These are phyloP conservation scores for Cyprinella venusta DNA, from an alignment of 2,797 vertebrate genomes.

Conservation along the genomic window DNA sequence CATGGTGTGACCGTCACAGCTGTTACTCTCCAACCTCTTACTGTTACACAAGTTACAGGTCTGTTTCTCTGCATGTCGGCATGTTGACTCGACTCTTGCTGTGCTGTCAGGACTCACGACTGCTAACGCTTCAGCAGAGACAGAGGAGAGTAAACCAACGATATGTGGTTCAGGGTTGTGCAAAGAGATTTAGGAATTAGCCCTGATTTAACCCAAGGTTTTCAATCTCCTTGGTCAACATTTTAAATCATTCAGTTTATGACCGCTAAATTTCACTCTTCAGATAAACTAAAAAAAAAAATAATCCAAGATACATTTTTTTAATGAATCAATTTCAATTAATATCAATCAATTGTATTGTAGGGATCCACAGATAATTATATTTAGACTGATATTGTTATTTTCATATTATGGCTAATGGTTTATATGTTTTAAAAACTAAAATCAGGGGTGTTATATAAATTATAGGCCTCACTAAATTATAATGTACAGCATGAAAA, in stretches of 20 bases:
- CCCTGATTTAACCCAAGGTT: neutral
- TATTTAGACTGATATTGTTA: neutral
- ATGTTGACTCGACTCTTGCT: neutral
- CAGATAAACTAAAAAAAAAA: neutral
- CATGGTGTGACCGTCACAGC: neutral
- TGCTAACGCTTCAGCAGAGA: neutral
- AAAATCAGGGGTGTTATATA: neutral
- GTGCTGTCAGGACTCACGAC: slow-evolving; percentile 1
- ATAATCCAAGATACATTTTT: neutral
- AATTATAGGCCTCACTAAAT: neutral
- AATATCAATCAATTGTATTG: neutral
- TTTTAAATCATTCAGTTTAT: slow-evolving; percentile 10
- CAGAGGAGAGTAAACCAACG: neutral
- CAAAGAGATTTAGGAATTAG: slow-evolving; percentile 4
- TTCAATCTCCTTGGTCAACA: neutral
- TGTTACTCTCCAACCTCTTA: neutral
- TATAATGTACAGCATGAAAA: neutral
- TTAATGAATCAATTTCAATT: neutral
- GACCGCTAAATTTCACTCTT: neutral
- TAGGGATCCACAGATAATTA: too few relatives aligned
- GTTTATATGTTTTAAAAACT: neutral
- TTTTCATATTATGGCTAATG: neutral
- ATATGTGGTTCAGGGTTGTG: slow-evolving; percentile 17
- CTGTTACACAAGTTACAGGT: neutral
- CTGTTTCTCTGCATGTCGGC: neutral